Evolutionary conservation across 2,888 invertebrate species (phyloP).

Genomic region (Clivina fossor): DNA sequence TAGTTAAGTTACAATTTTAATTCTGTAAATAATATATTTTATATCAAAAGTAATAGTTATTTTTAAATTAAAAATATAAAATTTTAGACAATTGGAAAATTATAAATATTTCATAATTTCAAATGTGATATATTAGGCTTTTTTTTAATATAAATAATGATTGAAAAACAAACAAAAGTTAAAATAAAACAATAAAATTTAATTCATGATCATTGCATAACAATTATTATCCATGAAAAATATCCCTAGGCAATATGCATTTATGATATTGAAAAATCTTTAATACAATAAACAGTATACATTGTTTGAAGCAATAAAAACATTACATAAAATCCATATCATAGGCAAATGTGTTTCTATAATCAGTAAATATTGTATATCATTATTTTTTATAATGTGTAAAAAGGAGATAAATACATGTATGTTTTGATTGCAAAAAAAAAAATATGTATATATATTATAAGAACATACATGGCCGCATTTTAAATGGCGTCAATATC

Average conservation of each 20-base stretch:
- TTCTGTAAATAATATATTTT: not conserved
- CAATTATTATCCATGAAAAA: constrained; percentile 18
- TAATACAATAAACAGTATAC: constrained; percentile 23
- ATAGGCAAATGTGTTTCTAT: constrained; percentile 23
- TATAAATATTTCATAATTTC: too few species aligned
- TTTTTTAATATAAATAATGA: not conserved
- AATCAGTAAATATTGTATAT: constrained; percentile 24
- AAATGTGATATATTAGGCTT: too few species aligned
- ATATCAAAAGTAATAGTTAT: too few species aligned
- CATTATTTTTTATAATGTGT: not conserved
- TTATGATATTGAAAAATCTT: constrained; percentile 20
- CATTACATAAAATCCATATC: constrained; percentile 20
- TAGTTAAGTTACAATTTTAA: not conserved
- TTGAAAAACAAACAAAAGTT: constrained; percentile 8
- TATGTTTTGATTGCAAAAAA: constrained; percentile 15
- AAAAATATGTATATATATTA: constrained; percentile 12
- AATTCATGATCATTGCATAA: constrained; percentile 20
- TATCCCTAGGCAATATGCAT: constrained; percentile 14
- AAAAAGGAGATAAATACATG: not conserved
- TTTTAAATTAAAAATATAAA: too few species aligned
- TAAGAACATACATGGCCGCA: not conserved
- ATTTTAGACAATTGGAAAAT: too few species aligned
- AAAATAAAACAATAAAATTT: too few species aligned
- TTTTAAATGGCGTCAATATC: constrained; percentile 91
- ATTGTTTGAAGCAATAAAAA: constrained; percentile 28